These are phyloP conservation scores for Paramisgurnus dabryanus DNA, from an alignment of 2,113 vertebrate genomes.

Conservation along the genomic window DNA sequence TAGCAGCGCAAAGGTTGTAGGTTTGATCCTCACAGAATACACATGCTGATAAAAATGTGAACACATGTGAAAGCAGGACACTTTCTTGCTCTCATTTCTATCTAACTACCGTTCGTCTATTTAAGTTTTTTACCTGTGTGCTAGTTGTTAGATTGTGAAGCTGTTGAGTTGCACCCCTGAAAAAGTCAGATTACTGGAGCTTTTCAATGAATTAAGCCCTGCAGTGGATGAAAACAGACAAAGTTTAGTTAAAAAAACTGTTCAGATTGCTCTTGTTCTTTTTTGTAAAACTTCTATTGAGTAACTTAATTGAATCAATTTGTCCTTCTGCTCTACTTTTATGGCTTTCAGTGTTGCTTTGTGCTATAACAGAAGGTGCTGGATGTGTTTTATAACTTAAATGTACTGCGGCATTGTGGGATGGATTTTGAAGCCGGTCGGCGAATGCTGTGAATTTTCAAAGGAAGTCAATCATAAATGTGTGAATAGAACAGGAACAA, in stretches of 20 bases:
- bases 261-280: slow-evolving; percentile 4
- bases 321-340: neutral
- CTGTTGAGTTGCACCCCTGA: neutral
- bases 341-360: neutral
- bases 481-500: neutral
- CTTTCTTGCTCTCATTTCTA: too few species aligned
- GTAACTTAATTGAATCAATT: neutral
- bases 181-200: neutral
- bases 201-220: neutral
- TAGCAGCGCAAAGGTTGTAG: too few species aligned
- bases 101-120: neutral
- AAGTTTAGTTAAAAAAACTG: neutral
- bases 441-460: slow-evolving; percentile 3
- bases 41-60: too few species aligned
- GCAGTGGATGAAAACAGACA: neutral
- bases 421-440: neutral
- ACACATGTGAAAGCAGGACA: too few species aligned
- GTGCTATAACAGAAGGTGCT: neutral
- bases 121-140: neutral
- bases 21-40: too few species aligned
- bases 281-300: neutral
- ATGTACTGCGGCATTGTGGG: neutral
- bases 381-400: neutral
- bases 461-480: slow-evolving; percentile 30
- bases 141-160: neutral